Percentiles rank a stretch among this genome's conserved stretches.
These are phyloP conservation scores for Pseudococcus viburni DNA, from an alignment of 2,888 invertebrate species.

Conservation along the genomic window DNA sequence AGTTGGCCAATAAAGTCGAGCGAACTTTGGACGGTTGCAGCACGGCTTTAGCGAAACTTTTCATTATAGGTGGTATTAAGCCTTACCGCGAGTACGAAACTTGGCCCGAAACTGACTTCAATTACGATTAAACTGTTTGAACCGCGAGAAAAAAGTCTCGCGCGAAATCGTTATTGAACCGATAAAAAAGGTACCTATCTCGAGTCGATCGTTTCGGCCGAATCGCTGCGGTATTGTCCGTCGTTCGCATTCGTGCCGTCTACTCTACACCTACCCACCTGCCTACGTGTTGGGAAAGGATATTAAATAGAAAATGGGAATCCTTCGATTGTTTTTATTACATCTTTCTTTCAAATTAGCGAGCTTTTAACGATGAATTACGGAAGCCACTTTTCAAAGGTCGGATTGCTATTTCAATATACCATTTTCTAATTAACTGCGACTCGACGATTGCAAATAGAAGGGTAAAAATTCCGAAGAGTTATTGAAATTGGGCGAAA, in stretches of 20 bases:
- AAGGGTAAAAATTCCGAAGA: neutral
- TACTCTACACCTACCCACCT: too few species aligned
- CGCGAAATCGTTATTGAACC: neutral
- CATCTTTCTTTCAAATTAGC: slow-evolving; percentile 1
- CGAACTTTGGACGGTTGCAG: neutral
- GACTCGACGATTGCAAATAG: neutral
- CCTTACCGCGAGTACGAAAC: neutral
- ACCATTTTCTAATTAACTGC: neutral
- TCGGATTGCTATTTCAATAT: neutral
- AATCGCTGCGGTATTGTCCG: too few species aligned
- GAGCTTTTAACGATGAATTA: slow-evolving; percentile 17
- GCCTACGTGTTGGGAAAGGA: neutral
- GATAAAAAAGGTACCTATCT: neutral
- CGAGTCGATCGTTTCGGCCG: too few species aligned
- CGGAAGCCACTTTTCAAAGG: slow-evolving; percentile 31
- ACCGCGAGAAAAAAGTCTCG: neutral
- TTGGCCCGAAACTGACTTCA: neutral
- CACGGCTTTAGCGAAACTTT: neutral
- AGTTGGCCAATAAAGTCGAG: slow-evolving; percentile 24
- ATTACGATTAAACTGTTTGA: neutral
- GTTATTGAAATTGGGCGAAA: neutral
- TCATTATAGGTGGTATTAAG: neutral
- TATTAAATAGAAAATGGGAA: neutral
- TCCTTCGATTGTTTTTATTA: neutral
- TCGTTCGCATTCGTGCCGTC: too few species aligned